These are phyloP conservation scores for Penaeus chinensis DNA, from an alignment of 1,140 invertebrate species.

Conservation along the genomic window DNA sequence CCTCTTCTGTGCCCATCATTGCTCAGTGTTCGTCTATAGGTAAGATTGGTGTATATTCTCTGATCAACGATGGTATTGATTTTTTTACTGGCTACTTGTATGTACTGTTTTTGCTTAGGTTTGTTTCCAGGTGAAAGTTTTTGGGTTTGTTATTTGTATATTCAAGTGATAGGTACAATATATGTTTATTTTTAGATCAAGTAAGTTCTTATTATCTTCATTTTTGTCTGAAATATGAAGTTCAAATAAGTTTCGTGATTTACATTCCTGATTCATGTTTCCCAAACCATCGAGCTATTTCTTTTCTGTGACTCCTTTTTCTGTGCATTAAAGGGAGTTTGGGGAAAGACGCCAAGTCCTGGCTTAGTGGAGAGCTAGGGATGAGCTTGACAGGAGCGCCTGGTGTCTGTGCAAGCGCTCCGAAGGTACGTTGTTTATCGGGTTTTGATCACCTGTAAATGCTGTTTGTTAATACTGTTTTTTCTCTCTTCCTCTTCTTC, in stretches of 20 bases:
- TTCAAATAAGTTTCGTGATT: too few relatives aligned
- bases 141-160: too few relatives aligned
- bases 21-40: conserved; percentile 92
- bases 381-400: conserved; percentile 70
- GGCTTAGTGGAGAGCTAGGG: conserved; percentile 78
- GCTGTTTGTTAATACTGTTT: not conserved
- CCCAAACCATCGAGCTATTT: too few relatives aligned
- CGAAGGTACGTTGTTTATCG: not conserved
- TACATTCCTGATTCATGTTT: too few relatives aligned
- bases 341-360: conserved; percentile 77
- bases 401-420: conserved; percentile 20
- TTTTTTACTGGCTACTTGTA: not conserved
- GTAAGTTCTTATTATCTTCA: too few relatives aligned
- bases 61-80: too few relatives aligned
- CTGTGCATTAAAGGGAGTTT: conserved; percentile 70
- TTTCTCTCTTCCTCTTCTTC: too few relatives aligned
- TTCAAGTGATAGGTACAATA: too few relatives aligned
- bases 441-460: not conserved
- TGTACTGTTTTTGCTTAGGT: not conserved
- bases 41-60: conserved; percentile 10
- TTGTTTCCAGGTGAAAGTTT: not conserved
- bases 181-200: too few relatives aligned
- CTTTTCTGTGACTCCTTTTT: not conserved
- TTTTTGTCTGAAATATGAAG: too few relatives aligned
- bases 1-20: conserved; percentile 1